phyloP scores from a whole-genome alignment of 2,113 vertebrate genomes.

The Erythrolamprus reginae region DNA sequence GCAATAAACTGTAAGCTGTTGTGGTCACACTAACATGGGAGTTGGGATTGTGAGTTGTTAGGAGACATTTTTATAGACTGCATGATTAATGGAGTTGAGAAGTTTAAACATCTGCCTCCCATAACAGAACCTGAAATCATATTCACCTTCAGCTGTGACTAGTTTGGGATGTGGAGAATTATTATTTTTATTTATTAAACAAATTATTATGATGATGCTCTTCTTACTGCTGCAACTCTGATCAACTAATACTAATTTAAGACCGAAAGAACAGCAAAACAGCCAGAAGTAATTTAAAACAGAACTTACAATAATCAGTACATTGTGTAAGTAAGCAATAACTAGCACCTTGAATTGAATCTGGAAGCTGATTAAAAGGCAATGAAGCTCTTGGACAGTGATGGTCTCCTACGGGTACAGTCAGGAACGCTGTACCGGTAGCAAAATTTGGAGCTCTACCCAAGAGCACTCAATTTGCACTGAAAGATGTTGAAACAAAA shows the following conservation, averaged over 20 bases:
- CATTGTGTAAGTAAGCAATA: background rate
- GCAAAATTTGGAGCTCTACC: too few species aligned
- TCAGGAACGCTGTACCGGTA: too few species aligned
- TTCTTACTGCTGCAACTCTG: background rate
- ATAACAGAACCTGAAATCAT: background rate
- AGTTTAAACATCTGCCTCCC: background rate
- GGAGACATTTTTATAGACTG: background rate
- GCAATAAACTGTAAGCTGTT: background rate
- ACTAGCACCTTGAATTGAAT: background rate
- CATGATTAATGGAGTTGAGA: background rate
- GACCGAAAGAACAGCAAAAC: background rate
- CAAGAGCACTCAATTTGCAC: too few species aligned
- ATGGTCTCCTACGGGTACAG: too few species aligned
- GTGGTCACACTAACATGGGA: background rate
- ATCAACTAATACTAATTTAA: background rate
- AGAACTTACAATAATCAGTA: background rate
- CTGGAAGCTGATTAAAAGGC: background rate
- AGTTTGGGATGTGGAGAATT: background rate
- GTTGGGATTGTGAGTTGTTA: background rate
- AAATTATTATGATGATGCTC: background rate
- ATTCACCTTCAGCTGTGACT: background rate
- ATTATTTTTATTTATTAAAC: background rate
- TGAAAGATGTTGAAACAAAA: too few species aligned
- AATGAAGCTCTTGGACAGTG: too few species aligned
- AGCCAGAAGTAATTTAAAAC: background rate